Base-by-base conservation (phyloP, 2,113 vertebrate species). In the Acrocephalus kingi region DNA sequence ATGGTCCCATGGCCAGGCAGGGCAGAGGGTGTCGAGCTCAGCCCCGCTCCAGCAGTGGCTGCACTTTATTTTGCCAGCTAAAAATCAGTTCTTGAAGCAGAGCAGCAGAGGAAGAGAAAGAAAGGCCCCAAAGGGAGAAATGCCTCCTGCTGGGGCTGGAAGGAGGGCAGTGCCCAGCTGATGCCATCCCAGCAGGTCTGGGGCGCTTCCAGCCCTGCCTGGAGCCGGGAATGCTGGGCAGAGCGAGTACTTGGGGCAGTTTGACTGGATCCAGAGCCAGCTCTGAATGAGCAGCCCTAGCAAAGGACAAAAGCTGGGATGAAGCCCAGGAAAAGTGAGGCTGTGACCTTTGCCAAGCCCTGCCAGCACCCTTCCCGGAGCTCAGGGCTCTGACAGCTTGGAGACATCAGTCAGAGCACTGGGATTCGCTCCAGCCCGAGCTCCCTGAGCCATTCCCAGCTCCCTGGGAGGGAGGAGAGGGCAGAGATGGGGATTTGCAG, bases 281-380 rank as follows among this genome's bases (percentile, higher is more conserved):
- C n/a, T 28, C 61, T 0, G 0, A 23, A 17, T 0, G 1, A 27
- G 45, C 33, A 52, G 55, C 51, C 28, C 56, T 7, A 37, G 62
- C 51, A 39, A 80, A 59, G 48, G 68, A 19, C 45, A 80, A 54
- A 58, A 15, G 23, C 24, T 63, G 73, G 58, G 63, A 28, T 0
- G 4, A 16, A 67, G 16, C 58, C 73, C 68, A 45, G 63, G 58
- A 43, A n/a, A 72, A 31, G 19, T 3, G 10, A 48, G 75, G 67
- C 43, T 45, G 48, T 71, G 81, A 28, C 43, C 33, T 71, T 27
- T 43, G 56, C 51, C 56, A 37, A 25, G 25, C 10, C 18, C 25
- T 85, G 55, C 10, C 33, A 10, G 46, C 56, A 51, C 7, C 30
- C 31, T 62, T 56, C 49, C n/a, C 8, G 7, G 28, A 19, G 41